Evolutionary conservation across 2,797 vertebrate species (phyloP).

Genomic region (Thaleichthys pacificus): DNA sequence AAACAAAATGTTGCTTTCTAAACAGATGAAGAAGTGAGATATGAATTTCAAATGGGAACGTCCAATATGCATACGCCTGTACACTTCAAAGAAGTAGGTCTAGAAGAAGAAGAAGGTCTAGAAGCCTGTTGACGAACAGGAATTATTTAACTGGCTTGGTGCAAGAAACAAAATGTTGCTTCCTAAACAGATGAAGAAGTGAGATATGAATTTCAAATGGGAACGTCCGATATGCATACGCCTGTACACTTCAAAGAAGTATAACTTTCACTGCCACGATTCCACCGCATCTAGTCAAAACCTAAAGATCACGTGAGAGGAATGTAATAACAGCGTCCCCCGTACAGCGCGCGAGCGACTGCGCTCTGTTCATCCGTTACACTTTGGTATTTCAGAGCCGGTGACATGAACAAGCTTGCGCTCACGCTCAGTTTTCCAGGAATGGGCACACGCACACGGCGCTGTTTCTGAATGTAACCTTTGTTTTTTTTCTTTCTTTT

Average conservation of each 20-base stretch:
- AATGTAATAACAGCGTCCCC: conserved; percentile 58
- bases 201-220: not conserved
- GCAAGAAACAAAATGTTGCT: no score
- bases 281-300: conserved; percentile 66
- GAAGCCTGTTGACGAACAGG: no score
- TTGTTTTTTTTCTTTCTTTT: conserved; percentile 30
- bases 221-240: not conserved
- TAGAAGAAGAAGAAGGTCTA: no score
- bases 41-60: not conserved
- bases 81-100: not conserved
- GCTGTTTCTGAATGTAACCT: conserved; percentile 55
- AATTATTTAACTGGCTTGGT: no score
- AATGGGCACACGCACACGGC: conserved; percentile 27
- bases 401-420: conserved; percentile 61
- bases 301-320: conserved; percentile 70
- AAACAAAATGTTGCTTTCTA: no score
- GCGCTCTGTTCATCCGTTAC: conserved; percentile 33
- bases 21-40: not conserved
- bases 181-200: not conserved
- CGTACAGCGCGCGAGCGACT: conserved; percentile 38
- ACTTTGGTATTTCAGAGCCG: conserved; percentile 46
- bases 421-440: conserved; percentile 35
- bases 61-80: not conserved
- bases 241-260: not conserved
- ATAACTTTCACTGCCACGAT: conserved; percentile 22